These are phyloP conservation scores for Peromyscus maniculatus DNA, from an alignment of 2,113 vertebrate species.

Conservation along the genomic window DNA sequence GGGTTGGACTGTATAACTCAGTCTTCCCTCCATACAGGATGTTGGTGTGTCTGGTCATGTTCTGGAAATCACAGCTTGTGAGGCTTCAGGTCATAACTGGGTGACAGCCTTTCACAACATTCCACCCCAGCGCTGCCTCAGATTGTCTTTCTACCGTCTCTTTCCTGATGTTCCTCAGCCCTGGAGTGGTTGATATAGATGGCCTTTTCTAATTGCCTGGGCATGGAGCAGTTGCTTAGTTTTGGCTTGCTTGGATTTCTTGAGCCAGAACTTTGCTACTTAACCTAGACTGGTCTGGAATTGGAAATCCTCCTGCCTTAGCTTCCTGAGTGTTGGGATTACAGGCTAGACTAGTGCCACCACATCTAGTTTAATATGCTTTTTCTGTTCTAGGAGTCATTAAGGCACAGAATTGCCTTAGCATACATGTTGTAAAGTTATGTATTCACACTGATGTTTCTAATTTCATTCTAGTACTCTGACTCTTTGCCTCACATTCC, in stretches of 20 bases:
- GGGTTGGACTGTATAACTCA: background rate
- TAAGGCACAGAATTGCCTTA: background rate
- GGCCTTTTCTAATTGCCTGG: background rate
- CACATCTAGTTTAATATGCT: background rate
- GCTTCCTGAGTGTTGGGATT: background rate
- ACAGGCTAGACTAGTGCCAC: background rate
- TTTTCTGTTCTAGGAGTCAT: background rate
- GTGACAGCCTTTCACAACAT: background rate
- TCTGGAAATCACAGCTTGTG: background rate
- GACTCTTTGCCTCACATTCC: background rate
- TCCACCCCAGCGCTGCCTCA: background rate
- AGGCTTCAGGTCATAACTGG: background rate
- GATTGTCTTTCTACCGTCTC: background rate
- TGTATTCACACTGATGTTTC: background rate
- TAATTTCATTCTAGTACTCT: background rate
- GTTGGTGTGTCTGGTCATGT: background rate
- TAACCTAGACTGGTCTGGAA: background rate
- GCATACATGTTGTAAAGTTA: background rate
- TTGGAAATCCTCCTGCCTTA: background rate
- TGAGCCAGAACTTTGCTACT: background rate
- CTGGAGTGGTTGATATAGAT: background rate
- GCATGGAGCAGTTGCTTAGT: background rate
- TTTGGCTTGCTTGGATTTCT: background rate
- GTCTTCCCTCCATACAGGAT: too few relatives aligned
- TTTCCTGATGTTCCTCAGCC: background rate